A percentile compares a stretch with the other conserved stretches of the same genome.
phyloP scores from a whole-genome alignment of 2,888 invertebrate species.

The Hypomecis atomaria region DNA sequence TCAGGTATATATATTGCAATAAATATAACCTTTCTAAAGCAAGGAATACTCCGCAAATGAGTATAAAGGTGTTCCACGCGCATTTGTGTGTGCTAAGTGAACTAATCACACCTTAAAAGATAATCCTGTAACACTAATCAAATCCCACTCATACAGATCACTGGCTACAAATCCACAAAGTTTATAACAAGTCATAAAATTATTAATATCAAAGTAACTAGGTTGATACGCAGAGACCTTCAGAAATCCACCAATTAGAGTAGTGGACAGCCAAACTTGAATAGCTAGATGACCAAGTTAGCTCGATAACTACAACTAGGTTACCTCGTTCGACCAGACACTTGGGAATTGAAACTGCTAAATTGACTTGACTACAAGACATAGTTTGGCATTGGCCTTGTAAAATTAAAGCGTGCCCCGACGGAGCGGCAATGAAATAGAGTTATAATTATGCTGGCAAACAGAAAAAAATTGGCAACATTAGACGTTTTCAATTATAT shows the following conservation, averaged over 20 bases:
- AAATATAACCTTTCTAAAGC: too few relatives aligned
- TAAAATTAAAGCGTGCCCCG: conserved; percentile 1
- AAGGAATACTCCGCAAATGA: too few relatives aligned
- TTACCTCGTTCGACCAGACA: conserved; percentile 12
- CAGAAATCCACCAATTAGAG: conserved; percentile 2
- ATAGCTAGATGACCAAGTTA: conserved; percentile 6
- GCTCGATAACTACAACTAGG: not conserved
- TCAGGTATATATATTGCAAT: too few relatives aligned
- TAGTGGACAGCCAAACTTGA: not conserved
- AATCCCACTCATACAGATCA: too few relatives aligned
- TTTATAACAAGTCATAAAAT: too few relatives aligned
- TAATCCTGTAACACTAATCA: too few relatives aligned
- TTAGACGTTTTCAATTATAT: too few relatives aligned
- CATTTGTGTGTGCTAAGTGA: too few relatives aligned
- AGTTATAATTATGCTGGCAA: not conserved
- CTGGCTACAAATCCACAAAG: too few relatives aligned
- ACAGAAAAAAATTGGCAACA: not conserved
- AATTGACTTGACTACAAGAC: conserved; percentile 6
- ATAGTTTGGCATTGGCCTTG: not conserved
- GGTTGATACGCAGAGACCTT: not conserved
- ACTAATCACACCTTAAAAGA: too few relatives aligned
- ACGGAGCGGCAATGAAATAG: not conserved
- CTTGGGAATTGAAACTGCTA: conserved; percentile 6
- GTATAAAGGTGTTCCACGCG: too few relatives aligned
- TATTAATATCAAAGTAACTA: not conserved